Percentiles rank a stretch among this genome's conserved stretches.
phyloP scores from a whole-genome alignment of 2,888 invertebrate species.

The Cephus rjabovi region DNA sequence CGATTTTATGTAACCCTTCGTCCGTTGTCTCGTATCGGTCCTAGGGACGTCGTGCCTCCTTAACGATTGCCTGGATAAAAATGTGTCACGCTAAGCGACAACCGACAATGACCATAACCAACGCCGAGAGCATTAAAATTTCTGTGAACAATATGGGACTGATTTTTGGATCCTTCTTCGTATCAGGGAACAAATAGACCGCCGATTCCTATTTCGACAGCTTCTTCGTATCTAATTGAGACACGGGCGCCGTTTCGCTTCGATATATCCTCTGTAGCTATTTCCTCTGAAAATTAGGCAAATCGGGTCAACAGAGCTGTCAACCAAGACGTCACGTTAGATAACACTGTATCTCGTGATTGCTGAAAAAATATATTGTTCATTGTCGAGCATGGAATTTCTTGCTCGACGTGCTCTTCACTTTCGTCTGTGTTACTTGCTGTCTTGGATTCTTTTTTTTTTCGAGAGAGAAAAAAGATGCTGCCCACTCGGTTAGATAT shows the following conservation, averaged over 20 bases:
- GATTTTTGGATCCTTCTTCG: not conserved
- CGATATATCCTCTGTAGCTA: not conserved
- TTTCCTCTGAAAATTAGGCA: not conserved
- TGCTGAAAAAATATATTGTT: not conserved
- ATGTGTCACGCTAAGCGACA: not conserved
- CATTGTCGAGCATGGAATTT: not conserved
- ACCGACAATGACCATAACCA: not conserved
- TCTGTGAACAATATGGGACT: not conserved
- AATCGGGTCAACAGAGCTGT: not conserved
- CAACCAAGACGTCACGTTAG: not conserved
- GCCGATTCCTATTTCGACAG: too few species aligned
- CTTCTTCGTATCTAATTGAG: not conserved
- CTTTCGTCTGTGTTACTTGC: not conserved
- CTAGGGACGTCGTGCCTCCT: not conserved
- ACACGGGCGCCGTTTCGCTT: not conserved
- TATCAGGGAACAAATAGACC: not conserved
- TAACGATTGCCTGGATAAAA: not conserved
- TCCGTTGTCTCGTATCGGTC: not conserved
- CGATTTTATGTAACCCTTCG: slow-evolving; percentile 2
- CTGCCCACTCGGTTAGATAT: not conserved
- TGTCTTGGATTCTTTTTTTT: not conserved
- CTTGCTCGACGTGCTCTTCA: not conserved
- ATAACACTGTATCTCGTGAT: not conserved
- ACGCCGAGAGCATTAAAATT: not conserved
- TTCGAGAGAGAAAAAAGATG: not conserved